Percentiles rank a stretch among this genome's conserved stretches.
Conservation (phyloP, 2,113 vertebrate species). For the Plecturocebus donacophilus region DNA sequence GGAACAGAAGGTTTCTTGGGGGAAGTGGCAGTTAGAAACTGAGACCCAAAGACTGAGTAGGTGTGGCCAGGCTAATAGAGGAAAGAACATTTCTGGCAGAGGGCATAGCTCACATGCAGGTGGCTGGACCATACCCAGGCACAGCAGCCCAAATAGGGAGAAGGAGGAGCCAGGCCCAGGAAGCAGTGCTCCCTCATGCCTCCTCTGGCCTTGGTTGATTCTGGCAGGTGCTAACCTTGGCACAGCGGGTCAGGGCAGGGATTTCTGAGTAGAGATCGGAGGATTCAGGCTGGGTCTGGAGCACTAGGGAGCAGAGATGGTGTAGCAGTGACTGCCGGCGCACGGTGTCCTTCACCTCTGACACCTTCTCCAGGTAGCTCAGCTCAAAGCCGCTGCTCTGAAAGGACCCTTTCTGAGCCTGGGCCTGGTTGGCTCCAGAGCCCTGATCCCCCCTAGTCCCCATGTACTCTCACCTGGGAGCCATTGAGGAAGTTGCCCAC, state of each 20-base stretch:
- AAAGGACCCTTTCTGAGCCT: slow-evolving; percentile 67
- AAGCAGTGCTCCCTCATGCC: not conserved
- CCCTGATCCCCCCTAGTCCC: not conserved
- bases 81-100: not conserved
- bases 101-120: not conserved
- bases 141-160: not conserved
- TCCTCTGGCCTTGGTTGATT: not conserved
- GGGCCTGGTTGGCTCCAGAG: slow-evolving; percentile 19
- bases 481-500: slow-evolving; percentile 97
- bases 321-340: slow-evolving; percentile 95
- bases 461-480: slow-evolving; percentile 85
- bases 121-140: not conserved
- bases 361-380: slow-evolving; percentile 96
- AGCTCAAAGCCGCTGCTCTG: slow-evolving; percentile 97
- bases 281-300: slow-evolving; percentile 92
- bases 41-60: slow-evolving; percentile 10
- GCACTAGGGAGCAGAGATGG: slow-evolving; percentile 93
- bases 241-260: slow-evolving; percentile 91
- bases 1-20: not conserved
- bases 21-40: not conserved
- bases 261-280: slow-evolving; percentile 97
- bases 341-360: slow-evolving; percentile 98
- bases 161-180: not conserved
- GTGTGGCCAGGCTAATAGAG: not conserved
- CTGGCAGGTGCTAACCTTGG: slow-evolving; percentile 88